Evolutionary conservation across 1,140 invertebrate species (phyloP).

Genomic region (Caenorhabditis briggsae): DNA sequence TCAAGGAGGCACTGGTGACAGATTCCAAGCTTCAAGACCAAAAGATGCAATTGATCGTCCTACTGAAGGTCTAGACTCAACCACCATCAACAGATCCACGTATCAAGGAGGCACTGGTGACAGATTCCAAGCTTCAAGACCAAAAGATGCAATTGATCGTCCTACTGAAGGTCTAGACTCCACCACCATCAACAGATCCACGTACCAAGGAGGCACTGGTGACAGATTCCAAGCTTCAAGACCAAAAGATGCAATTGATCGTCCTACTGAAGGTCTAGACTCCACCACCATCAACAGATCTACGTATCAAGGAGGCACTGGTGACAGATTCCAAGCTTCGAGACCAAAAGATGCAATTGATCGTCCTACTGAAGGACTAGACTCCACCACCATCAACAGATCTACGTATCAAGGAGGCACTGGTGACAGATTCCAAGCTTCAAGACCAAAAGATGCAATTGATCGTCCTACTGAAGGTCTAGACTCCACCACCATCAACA

Average conservation of each 20-base stretch:
- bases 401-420: constrained; percentile 27
- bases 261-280: constrained; percentile 1
- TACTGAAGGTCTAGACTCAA: background rate
- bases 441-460: constrained; percentile 1
- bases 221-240: background rate
- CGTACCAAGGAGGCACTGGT: constrained; percentile 10
- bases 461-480: constrained; percentile 20
- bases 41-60: constrained; percentile 12
- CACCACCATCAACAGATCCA: background rate
- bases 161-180: background rate
- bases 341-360: constrained; percentile 7
- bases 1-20: constrained; percentile 21
- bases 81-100: background rate
- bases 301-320: constrained; percentile 16
- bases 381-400: background rate
- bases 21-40: background rate
- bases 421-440: background rate
- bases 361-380: background rate
- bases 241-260: constrained; percentile 14
- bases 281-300: background rate
- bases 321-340: background rate
- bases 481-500: background rate
- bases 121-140: background rate
- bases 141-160: constrained; percentile 8
- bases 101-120: constrained; percentile 27